Evolutionary conservation across 2,797 vertebrate genomes (phyloP), one percentile per base, ranked within the genome.

Genomic region (Pagetopsis macropterus): DNA sequence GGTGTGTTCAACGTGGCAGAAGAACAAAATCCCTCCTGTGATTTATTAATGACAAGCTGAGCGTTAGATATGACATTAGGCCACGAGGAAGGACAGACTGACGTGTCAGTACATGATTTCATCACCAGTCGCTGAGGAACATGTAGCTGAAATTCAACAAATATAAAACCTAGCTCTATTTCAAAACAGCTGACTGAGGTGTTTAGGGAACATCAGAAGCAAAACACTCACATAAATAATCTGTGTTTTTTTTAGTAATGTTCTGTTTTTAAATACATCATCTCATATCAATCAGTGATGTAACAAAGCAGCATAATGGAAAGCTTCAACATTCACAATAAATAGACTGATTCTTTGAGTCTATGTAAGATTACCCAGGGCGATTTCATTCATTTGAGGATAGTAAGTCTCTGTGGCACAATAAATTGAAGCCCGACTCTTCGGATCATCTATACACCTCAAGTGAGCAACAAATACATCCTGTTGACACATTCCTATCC

Each of bases 31-130:
- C 65, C 59, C 57, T 65, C 64, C 71, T 9, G 43, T 55, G 65
- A 45, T 68, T 75, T 50, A 82, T 59, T 65, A 71, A 75, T 82
- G 78, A 68, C 72, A 23, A 27, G 56, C 59, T 65, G 54, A 76
- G 40, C 4, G 16, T 70, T 46, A 65, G 73, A 79, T 75, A 73
- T 69, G 83, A 82, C 78, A 76, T 79, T 45, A 60, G 70, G 72
- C 73, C 70, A 64, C 23, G 40, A 63, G 76, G 83, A 90, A 48
- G 78, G 79, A 87, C 86, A 86, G 85, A 93, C 91, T 94, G 94
- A 95, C 94, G 94, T 95, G 94, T 95, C 94, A 93, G 71, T 92
- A 66, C 87, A 66, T 74, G 87, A 92, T 94, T 94, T 92, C 92
- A 88, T 93, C 90, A 91, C 70, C 6, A 1, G 69, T 31, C 64